Percentiles rank a stretch among this genome's conserved stretches.
These are phyloP conservation scores for Zaprionus lineosus DNA, from an alignment of 2,888 invertebrate species.

Conservation along the genomic window DNA sequence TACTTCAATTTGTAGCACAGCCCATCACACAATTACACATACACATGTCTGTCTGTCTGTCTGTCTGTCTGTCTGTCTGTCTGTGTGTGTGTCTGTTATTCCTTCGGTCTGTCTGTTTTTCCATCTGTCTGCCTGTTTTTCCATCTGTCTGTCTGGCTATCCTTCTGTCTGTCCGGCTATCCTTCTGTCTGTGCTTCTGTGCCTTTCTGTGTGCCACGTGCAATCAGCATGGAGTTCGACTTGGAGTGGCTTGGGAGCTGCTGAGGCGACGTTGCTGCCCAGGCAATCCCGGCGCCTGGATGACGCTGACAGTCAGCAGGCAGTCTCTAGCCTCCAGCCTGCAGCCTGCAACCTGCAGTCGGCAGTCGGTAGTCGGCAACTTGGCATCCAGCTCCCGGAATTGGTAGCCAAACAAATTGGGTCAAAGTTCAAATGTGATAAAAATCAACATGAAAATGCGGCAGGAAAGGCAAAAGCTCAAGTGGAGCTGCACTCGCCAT, in stretches of 20 bases:
- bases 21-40: conserved; percentile 17
- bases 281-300: conserved; percentile 42
- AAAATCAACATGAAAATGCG: conserved; percentile 66
- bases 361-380: no score
- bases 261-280: conserved; percentile 37
- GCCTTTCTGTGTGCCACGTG: conserved; percentile 60
- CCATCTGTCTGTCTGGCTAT: conserved; percentile 20
- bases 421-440: conserved; percentile 79
- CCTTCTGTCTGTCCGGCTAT: conserved; percentile 12
- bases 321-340: neutral
- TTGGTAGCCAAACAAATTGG: conserved; percentile 65
- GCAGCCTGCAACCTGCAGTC: neutral
- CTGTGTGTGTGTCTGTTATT: conserved; percentile 25
- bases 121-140: conserved; percentile 21
- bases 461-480: conserved; percentile 22
- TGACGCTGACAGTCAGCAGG: conserved; percentile 27
- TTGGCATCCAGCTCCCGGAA: conserved; percentile 57
- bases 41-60: conserved; percentile 21
- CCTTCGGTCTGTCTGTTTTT: conserved; percentile 25
- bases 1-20: conserved; percentile 70
- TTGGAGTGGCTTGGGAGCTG: conserved; percentile 54
- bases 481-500: conserved; percentile 34
- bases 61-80: conserved; percentile 22
- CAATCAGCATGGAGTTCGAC: conserved; percentile 65
- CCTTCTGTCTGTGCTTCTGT: conserved; percentile 15